These are phyloP conservation scores for Drosophila kuntzei DNA, from an alignment of 2,888 invertebrate species.

Conservation along the genomic window DNA sequence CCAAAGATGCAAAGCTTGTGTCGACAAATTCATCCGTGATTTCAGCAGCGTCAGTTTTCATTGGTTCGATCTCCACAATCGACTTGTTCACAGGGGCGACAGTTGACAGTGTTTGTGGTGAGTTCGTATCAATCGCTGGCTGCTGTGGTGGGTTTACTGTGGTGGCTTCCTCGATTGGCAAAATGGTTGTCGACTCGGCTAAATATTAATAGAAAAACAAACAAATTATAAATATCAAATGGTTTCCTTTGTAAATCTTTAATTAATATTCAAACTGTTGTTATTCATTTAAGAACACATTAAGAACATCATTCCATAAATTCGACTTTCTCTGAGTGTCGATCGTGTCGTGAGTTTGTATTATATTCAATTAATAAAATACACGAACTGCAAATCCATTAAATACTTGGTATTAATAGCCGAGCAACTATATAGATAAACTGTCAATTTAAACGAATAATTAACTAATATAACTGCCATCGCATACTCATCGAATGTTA, in stretches of 20 bases:
- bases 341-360: slow-evolving; percentile 22
- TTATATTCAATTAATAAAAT: slow-evolving; percentile 29
- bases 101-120: slow-evolving; percentile 12
- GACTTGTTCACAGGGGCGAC: slow-evolving; percentile 31
- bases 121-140: slow-evolving; percentile 20
- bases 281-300: not conserved
- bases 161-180: slow-evolving; percentile 36
- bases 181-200: slow-evolving; percentile 63
- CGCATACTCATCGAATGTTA: slow-evolving; percentile 47
- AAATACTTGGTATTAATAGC: slow-evolving; percentile 50
- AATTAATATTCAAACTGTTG: too few relatives aligned
- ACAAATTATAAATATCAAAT: slow-evolving; percentile 4
- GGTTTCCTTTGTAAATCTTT: too few relatives aligned
- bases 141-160: slow-evolving; percentile 50
- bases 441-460: slow-evolving; percentile 62
- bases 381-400: slow-evolving; percentile 56
- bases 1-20: slow-evolving; percentile 55
- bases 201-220: slow-evolving; percentile 16
- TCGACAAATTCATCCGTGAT: slow-evolving; percentile 45
- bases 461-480: slow-evolving; percentile 68
- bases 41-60: slow-evolving; percentile 34
- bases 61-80: slow-evolving; percentile 14
- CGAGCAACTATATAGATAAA: slow-evolving; percentile 55
- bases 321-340: slow-evolving; percentile 46
- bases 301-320: slow-evolving; percentile 19